Base-by-base conservation (phyloP, 2,888 invertebrate genomes). In the Kryphioiulus occultus region DNA sequence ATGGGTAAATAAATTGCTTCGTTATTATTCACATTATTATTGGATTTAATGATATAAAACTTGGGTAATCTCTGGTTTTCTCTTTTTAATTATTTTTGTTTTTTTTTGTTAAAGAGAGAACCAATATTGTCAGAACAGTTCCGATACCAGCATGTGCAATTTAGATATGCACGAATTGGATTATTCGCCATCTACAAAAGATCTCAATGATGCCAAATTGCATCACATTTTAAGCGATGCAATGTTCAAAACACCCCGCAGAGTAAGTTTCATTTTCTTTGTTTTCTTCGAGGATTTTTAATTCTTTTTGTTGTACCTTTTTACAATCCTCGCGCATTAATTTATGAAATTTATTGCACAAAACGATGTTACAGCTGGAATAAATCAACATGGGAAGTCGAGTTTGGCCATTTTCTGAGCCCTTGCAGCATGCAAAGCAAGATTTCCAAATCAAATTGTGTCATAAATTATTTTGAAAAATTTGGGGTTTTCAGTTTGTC, bases 121-220 rank as follows among this genome's bases (percentile, higher is more conserved):
- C 35, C 84, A 47, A 39, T 53, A 44, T n/a, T 87, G 83, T 17
- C 44, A 83, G 82, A 84, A 26, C 39, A 32, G 44, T n/a, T 32
- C 19, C 12, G 86, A 86, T 42, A 42, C 44, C 9, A 82, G 53
- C 35, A 84, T 53, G 1, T 86, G 86, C 26, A 86, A 97, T 92
- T 95, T 98, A 91, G 98, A 98, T 91, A 96, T 98, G 94, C 97
- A 97, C 92, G 97, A 98, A 91, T 92, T 98, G 91, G 97, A 98
- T 91, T 98, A 98, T 91, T 96, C 96, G 93, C 97, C 97, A 87
- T 96, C 96, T 88, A 96, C 95, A 91, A 97, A 97, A 92, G 98
- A 98, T 93, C 93, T 97, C 88, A 97, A 97, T 0, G 98, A 98
- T 92, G 97, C 97, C n/a, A 96, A 95, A 92, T 97, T 98, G 90